These are phyloP conservation scores for Sipha maydis DNA, from an alignment of 2,888 invertebrate genomes.

Conservation along the genomic window DNA sequence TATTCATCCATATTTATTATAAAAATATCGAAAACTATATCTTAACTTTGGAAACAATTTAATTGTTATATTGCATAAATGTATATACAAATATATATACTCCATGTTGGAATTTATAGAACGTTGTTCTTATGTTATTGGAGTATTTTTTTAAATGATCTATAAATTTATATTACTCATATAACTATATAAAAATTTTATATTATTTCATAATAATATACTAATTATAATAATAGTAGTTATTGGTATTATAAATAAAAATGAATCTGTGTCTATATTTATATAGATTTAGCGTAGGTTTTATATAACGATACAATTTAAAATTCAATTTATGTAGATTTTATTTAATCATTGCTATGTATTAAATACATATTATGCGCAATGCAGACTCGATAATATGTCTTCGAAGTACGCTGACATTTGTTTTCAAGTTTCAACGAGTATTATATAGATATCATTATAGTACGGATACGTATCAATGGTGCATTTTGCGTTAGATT, in stretches of 20 bases:
- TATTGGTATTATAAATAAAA: not conserved
- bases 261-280: not conserved
- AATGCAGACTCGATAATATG: not conserved
- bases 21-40: too few species aligned
- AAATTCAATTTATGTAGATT: slow-evolving; percentile 22
- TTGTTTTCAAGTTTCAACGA: not conserved
- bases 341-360: slow-evolving; percentile 4
- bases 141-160: too few species aligned
- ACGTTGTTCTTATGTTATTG: too few species aligned
- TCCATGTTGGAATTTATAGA: too few species aligned
- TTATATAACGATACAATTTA: slow-evolving; percentile 19
- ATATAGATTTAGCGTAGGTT: not conserved
- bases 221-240: too few species aligned
- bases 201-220: too few species aligned
- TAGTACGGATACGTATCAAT: not conserved
- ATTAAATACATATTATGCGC: not conserved
- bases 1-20: too few species aligned
- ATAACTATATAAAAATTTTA: too few species aligned
- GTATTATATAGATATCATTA: not conserved
- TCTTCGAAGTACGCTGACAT: not conserved
- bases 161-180: too few species aligned
- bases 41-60: too few species aligned
- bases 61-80: too few species aligned
- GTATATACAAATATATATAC: too few species aligned
- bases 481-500: not conserved